Evolutionary conservation across 2,113 vertebrate species (phyloP).

Genomic region (Procavia capensis): DNA sequence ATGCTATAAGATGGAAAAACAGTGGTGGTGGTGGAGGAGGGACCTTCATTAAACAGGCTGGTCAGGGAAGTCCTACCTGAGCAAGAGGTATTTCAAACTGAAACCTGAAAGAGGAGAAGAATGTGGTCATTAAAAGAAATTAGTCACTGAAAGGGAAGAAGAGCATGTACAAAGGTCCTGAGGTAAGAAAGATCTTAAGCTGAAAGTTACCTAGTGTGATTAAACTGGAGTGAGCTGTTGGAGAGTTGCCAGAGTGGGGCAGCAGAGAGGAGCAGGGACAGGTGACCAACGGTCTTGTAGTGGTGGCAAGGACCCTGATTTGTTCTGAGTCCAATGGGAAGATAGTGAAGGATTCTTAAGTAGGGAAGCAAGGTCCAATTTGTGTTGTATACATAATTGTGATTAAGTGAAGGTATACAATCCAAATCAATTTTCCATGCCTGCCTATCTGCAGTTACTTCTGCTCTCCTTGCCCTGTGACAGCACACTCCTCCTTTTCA

Average conservation of each 20-base stretch:
- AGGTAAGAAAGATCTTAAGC: not conserved
- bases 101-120: not conserved
- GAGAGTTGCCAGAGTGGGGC: not conserved
- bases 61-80: not conserved
- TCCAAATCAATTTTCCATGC: too few relatives aligned
- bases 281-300: not conserved
- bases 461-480: too few relatives aligned
- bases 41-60: not conserved
- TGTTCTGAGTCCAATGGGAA: not conserved
- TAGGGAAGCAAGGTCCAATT: not conserved
- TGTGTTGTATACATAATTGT: too few relatives aligned
- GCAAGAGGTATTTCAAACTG: not conserved
- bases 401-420: too few relatives aligned
- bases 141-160: too few relatives aligned
- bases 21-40: not conserved
- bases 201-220: not conserved
- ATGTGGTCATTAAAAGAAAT: not conserved
- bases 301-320: not conserved
- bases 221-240: not conserved
- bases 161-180: not conserved
- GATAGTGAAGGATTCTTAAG: not conserved
- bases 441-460: too few relatives aligned
- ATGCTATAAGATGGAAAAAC: not conserved
- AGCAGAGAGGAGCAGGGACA: not conserved
- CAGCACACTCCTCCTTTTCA: too few relatives aligned